Conservation (phyloP, 2,888 invertebrate genomes). For the Junonia oenone region DNA sequence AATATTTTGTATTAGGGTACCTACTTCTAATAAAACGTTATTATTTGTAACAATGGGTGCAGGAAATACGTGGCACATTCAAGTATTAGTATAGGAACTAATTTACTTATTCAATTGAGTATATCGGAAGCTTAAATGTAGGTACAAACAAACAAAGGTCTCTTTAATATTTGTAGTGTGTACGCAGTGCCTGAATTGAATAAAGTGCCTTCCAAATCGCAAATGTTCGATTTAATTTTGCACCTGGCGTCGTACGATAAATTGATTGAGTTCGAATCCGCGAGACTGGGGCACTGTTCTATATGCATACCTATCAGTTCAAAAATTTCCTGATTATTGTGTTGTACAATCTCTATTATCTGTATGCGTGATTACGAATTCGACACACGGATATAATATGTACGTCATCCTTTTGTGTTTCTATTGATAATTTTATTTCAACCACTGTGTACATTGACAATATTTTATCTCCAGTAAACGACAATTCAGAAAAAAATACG, state of each 20-base stretch:
- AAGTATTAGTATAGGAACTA: conserved; percentile 6
- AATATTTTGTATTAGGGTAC: background rate
- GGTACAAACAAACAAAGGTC: conserved; percentile 17
- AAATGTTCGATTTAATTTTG: conserved; percentile 26
- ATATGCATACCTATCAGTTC: conserved; percentile 10
- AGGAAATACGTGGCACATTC: background rate
- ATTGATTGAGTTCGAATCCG: conserved; percentile 23
- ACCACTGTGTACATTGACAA: background rate
- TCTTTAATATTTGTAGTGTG: conserved; percentile 20
- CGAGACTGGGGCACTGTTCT: conserved; percentile 14
- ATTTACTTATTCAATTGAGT: conserved; percentile 13
- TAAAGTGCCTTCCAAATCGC: conserved; percentile 22
- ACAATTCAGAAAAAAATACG: too few relatives aligned
- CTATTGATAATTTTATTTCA: background rate
- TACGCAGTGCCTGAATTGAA: conserved; percentile 17
- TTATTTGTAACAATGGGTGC: background rate
- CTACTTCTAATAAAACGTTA: background rate
- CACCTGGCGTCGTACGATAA: conserved; percentile 23
- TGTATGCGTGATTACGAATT: background rate
- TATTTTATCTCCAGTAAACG: too few relatives aligned
- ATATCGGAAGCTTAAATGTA: conserved; percentile 13
- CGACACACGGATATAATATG: too few relatives aligned
- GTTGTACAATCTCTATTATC: background rate
- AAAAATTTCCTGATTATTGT: conserved; percentile 5
- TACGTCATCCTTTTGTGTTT: background rate